Base-by-base conservation (phyloP, 2,888 invertebrate species). In the Tiliacea citrago region DNA sequence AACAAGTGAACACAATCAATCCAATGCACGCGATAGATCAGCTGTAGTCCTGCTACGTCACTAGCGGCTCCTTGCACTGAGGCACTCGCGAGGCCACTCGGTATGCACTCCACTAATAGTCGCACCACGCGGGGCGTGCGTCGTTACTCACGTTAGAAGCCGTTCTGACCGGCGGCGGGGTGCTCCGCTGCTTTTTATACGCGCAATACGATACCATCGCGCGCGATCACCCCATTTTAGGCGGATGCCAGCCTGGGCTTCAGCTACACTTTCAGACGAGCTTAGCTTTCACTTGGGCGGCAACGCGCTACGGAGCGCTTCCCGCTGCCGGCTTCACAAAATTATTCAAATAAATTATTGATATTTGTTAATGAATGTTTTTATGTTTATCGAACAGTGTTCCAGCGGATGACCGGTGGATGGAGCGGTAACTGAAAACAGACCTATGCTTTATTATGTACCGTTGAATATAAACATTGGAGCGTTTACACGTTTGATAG, bases 91-190 rank as follows among this genome's bases (percentile, higher is more conserved):
- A 85, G 85, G 82, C 84, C 93, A 93, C 94, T 91, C 92, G 92
- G 92, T 86, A 88, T 91, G 90, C 94, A 94, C 94, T 91, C 92
- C 92, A 92, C 93, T 90, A 86, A 86, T 87, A 86, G 87, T 86
- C 90, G 90, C 92, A 90, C 92, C 85, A 84, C 84, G 70, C 86
- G 90, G 87, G 90, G 90, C 95, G 93, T 94, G 93, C 94, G 95
- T 88, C 93, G 92, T 89, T 94, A 98, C 98, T 98, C 98, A 98
- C 98, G 98, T 98, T 98, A 98, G 98, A 98, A 98, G 98, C 98
- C 98, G 98, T 98, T 98, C 98, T 99, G 98, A 98, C 98, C 98
- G 97, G 97, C 97, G 97, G 97, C 97, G 97, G 97, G 97, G 97
- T 96, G 97, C 96, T 94, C 94, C 94, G 96, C 96, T 97, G 97